Base-by-base conservation (phyloP, 2,797 vertebrate species). In the Babyrousa celebensis region DNA sequence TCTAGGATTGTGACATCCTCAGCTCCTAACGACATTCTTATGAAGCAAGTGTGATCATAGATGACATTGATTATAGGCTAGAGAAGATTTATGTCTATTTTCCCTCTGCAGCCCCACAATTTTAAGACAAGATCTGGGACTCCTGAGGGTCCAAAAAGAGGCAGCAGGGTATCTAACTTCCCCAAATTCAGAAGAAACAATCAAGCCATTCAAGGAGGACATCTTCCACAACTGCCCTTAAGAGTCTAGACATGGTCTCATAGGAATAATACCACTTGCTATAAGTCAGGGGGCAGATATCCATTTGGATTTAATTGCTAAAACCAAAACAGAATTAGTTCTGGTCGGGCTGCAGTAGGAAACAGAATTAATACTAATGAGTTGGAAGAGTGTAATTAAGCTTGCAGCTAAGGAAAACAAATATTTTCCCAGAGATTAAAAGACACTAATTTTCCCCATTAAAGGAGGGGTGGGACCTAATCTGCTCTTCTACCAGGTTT, bases 361-460 rank as follows among this genome's bases (percentile, higher is more conserved):
- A 87, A 89, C 52, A 40, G 27, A 95, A 79, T 95, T 91, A 92
- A 88, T 90, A 82, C 62, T 85, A 77, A 89, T 70, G 84, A 94
- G 27, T 23, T 90, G 36, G 58, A 85, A 95, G 80, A 58, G 16
- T 67, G 5, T 88, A 67, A 89, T 70, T 67, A 89, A 86, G 25
- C 71, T 96, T 94, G 62, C 25, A 70, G 4, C 56, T 80, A 96
- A 96, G 87, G 83, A 94, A 95, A 94, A 88, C 68, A 96, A 95
- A 89, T 68, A 71, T 7, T 72, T 70, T 86, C 60, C 16, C 48
- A 77, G 75, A 88, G 68, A 88, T 78, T 56, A 92, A 82, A 95
- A 91, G 54, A 71, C 2, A 43, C 10, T 23, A 65, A 78, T 93
- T 95, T 94, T 89, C 72, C 21, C 62, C 56, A 52, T 84, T 52